Percentiles rank a stretch among this genome's conserved stretches.
These are phyloP conservation scores for Bursaphelenchus mucronatus DNA, from an alignment of 1,140 invertebrate species.

Conservation along the genomic window DNA sequence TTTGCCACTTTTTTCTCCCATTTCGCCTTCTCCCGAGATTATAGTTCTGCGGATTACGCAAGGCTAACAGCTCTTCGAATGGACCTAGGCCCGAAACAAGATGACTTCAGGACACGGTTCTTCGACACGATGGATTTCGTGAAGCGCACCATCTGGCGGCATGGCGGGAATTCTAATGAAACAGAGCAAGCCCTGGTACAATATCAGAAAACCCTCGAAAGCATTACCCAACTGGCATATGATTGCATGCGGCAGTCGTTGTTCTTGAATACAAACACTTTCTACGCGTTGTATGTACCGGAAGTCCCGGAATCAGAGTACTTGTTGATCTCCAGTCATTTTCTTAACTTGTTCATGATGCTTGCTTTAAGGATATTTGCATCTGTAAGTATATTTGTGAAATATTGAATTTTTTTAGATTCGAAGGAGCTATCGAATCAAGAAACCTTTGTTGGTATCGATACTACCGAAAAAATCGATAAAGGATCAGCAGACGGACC, in stretches of 20 bases:
- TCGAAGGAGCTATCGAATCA: no score
- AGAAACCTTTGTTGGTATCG: no score
- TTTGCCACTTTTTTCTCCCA: conserved; percentile 18
- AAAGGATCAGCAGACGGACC: no score
- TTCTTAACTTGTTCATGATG: conserved; percentile 17
- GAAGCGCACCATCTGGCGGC: neutral
- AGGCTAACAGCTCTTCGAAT: neutral
- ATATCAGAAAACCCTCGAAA: neutral
- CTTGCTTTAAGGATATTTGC: conserved; percentile 62
- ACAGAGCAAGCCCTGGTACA: neutral
- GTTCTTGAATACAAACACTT: neutral
- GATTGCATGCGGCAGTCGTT: conserved; percentile 2
- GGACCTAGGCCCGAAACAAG: neutral
- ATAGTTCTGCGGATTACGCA: conserved; percentile 5
- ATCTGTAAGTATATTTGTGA: neutral
- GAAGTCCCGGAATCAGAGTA: conserved; percentile 13
- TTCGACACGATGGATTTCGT: neutral
- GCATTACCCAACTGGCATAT: neutral
- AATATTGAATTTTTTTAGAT: neutral
- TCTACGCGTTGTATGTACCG: neutral
- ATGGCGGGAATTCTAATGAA: conserved; percentile 3
- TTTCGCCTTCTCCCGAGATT: conserved; percentile 2
- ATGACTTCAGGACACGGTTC: conserved; percentile 4
- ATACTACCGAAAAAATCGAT: no score
- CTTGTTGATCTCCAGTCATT: conserved; percentile 2